A percentile compares a stretch with the other conserved stretches of the same genome.
Conservation (phyloP, 2,797 vertebrate species). For the Neosilurus mollespiculum region DNA sequence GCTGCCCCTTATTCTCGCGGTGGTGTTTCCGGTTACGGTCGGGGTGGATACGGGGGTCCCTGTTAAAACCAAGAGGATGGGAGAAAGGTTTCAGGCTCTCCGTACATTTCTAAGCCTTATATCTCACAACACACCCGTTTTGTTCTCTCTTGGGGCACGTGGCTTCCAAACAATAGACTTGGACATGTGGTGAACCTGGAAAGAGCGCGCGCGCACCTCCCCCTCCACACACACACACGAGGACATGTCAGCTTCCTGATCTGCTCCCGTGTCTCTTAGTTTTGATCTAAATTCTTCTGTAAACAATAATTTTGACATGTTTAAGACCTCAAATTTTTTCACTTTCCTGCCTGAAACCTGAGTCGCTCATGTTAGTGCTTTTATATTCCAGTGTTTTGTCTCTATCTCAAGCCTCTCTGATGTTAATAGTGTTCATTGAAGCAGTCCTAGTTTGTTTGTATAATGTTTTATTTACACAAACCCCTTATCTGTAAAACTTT, state of each 20-base stretch:
- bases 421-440: neutral
- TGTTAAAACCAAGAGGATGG: neutral
- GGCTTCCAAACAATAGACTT: too few species aligned
- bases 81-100: neutral
- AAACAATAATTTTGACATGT: too few species aligned
- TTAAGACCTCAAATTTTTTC: too few species aligned
- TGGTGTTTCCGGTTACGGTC: conserved; percentile 61
- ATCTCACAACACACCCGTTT: neutral
- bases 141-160: neutral
- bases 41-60: conserved; percentile 81
- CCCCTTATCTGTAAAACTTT: neutral
- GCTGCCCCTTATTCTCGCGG: conserved; percentile 82
- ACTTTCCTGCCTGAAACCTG: neutral
- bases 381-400: neutral
- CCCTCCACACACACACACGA: too few species aligned
- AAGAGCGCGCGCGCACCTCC: too few species aligned
- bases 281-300: too few species aligned
- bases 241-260: too few species aligned
- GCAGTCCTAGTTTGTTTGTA: neutral
- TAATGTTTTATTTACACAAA: neutral
- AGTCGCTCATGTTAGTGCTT: neutral
- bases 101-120: neutral
- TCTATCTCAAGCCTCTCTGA: neutral
- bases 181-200: too few species aligned
- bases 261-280: too few species aligned